Base-by-base conservation (phyloP, 2,797 vertebrate genomes). In the Potorous gilbertii region DNA sequence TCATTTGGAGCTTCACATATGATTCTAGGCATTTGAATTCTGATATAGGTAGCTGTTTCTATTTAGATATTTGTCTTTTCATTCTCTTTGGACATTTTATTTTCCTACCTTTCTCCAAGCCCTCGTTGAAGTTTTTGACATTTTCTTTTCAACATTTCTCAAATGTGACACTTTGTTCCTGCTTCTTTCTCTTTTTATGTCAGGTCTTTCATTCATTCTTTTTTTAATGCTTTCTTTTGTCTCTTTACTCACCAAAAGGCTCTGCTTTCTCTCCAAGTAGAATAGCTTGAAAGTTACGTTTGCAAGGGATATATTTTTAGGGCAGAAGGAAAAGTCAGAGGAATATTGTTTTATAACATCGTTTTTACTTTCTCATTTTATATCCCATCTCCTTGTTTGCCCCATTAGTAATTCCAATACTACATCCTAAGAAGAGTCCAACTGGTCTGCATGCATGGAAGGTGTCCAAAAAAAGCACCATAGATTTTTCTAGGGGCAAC, bases 401-500 rank as follows among this genome's bases (percentile, higher is more conserved):
- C 55, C 54, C 18, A 31, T 94, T 91, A 91, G 93, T 92, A 91
- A 90, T 92, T 54, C 50, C 90, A 90, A 1, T 87, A 52, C 94
- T 54, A 50, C 66, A 56, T 96, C 50, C 62, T 54, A 92, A 90
- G 90, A 97, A 93, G 90, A 87, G 54, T 87, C 92, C 74, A 89
- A 46, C 93, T 94, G 93, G 81, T 91, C 46, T 91, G 54, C 90
- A 92, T 93, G 21, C 54, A 55, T 13, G 93, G 81, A 56, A 92
- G 87, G 94, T 81, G 50, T 87, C 91, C 95, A 89, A 96, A 93
- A 92, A 55, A 92, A 94, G 91, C 94, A 92, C 81, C 89, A 95
- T 91, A 97, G 90, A 46, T 96, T 52, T 91, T 91, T 62, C 93
- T 93, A 95, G 74, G 92, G 55, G 50, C 94, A 95, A 62, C 92